Base-by-base conservation (phyloP, 2,113 vertebrate genomes). In the Periophthalmus modestus region DNA sequence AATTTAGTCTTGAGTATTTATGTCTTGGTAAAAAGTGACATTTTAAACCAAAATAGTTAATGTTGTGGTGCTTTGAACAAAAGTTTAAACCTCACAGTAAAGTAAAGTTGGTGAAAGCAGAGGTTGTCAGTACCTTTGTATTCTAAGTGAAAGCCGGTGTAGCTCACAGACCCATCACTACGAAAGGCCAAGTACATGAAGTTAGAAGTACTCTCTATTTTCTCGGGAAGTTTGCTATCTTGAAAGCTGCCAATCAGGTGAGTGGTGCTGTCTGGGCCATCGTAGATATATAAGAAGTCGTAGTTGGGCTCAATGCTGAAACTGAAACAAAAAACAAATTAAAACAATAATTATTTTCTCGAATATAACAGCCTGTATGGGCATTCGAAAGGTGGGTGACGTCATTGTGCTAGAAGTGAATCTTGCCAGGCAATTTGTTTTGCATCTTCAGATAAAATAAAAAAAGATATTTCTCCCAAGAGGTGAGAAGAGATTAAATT, bases 231-330 rank as follows among this genome's bases (percentile, higher is more conserved):
- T 84, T 99, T 99, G 89, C 96, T 98, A 69, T 99, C 98, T 87
- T 98, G 98, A 90, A 99, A 99, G 69, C 96, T 98, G 76, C 97
- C 97, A 82, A 98, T 98, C 77, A 99, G 87, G 73, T 95, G 94
- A 70, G 95, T 90, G 61, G 95, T 96, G 89, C 95, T 94, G 77
- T 99, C 96, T 66, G 94, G 90, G 12, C 98, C 98, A 74, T 98
- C 95, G 47, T 99, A 97, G 85, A 99, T 97, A 82, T 98, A 98
- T 68, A 99, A 92, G 88, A 99, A 99, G 87, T 99, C 98, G 78
- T 99, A 99, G 94, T 99, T 99, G 85, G 97, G 97, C 88, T 99
- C 98, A 79, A 99, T 98, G 85, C 96, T 98, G 91, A 99, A 99
- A 91, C 98, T 99, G 87, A 48, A 69, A 80, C 34, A 72, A 80